phyloP scores from a whole-genome alignment of 1,140 invertebrate species.

The Hypsibius dujardini region DNA sequence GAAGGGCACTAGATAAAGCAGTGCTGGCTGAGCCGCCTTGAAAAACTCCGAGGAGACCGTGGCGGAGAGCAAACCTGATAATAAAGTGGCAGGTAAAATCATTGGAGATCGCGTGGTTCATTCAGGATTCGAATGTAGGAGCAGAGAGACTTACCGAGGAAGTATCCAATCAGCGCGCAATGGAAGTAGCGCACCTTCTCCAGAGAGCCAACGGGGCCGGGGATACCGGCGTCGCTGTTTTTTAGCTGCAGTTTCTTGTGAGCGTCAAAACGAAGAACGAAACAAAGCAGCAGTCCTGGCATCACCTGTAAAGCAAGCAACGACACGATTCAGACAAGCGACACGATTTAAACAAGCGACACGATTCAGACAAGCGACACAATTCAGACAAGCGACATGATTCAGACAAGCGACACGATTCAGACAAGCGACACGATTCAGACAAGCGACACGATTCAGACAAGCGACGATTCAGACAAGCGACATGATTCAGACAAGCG shows the following conservation, averaged over 20 bases:
- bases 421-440: no score
- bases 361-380: no score
- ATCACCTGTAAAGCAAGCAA: conserved; percentile 42
- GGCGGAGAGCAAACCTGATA: conserved; percentile 66
- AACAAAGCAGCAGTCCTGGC: conserved; percentile 87
- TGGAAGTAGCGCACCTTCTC: conserved; percentile 57
- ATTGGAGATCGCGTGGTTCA: background rate
- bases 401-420: no score
- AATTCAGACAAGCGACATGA: no score
- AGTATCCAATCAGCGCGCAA: conserved; percentile 92
- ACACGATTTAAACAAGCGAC: no score
- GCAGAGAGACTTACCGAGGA: conserved; percentile 44
- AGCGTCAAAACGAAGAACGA: conserved; percentile 79
- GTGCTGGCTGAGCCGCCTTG: conserved; percentile 87
- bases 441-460: no score
- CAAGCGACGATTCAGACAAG: no score
- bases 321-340: no score
- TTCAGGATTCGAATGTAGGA: background rate
- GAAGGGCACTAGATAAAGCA: conserved; percentile 89
- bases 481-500: no score
- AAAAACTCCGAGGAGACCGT: conserved; percentile 92
- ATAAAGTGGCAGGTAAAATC: conserved; percentile 18
- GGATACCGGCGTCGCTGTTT: conserved; percentile 53
- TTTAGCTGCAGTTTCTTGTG: conserved; percentile 68
- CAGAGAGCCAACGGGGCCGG: conserved; percentile 45